These are phyloP conservation scores for Strigamia transsilvanica DNA, from an alignment of 2,888 invertebrate genomes.

Conservation along the genomic window DNA sequence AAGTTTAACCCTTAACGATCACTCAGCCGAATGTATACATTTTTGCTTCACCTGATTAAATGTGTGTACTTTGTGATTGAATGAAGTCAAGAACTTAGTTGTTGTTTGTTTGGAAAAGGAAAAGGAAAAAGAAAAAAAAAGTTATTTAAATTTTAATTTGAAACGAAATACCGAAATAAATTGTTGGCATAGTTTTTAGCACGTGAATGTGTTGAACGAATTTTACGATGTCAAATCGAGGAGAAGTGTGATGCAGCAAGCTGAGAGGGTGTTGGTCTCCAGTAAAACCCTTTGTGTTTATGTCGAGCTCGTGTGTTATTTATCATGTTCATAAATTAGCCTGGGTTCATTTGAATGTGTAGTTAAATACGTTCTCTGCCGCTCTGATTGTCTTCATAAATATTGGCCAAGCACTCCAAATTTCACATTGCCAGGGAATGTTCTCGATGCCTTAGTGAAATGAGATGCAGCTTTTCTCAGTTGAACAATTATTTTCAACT, in stretches of 20 bases:
- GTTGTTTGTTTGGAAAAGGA: background rate
- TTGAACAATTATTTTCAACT: conserved; percentile 20
- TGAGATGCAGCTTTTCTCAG: conserved; percentile 20
- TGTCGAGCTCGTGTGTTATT: conserved; percentile 22
- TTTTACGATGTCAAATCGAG: conserved; percentile 32
- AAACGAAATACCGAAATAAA: conserved; percentile 35
- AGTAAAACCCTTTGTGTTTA: conserved; percentile 20
- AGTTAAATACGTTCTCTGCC: conserved; percentile 27
- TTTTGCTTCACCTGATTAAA: background rate
- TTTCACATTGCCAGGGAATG: conserved; percentile 20
- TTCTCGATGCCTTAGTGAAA: conserved; percentile 20
- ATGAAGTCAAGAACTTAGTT: conserved; percentile 16
- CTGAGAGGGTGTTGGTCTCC: background rate
- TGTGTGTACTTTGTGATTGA: background rate
- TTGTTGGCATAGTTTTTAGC: conserved; percentile 46
- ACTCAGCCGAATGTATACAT: background rate
- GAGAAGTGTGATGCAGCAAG: conserved; percentile 15
- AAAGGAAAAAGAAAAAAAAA: background rate
- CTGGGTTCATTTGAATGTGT: conserved; percentile 45
- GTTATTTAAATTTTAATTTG: conserved; percentile 23
- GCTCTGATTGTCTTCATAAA: conserved; percentile 41
- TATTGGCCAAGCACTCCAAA: conserved; percentile 15
- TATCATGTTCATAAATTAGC: conserved; percentile 41
- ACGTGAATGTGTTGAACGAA: conserved; percentile 15
- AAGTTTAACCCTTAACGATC: background rate